Conservation (phyloP, 2,888 invertebrate species). For the Mayetiola destructor region DNA sequence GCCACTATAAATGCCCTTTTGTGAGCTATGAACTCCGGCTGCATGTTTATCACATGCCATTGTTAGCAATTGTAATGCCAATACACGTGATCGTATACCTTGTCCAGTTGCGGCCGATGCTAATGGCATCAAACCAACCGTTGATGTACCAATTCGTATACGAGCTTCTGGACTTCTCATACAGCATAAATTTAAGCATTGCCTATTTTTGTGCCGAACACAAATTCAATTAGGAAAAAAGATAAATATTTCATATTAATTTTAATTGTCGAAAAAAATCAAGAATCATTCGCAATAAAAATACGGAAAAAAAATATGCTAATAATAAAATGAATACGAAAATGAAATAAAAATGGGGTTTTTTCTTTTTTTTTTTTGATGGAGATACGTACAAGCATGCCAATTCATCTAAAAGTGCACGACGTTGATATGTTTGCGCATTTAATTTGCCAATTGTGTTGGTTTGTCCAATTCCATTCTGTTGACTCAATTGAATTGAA, state of each 20-base stretch:
- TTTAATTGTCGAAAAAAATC: not conserved
- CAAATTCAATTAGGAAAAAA: not conserved
- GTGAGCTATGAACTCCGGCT: constrained; percentile 28
- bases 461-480: constrained; percentile 37
- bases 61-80: constrained; percentile 77
- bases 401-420: constrained; percentile 71
- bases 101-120: constrained; percentile 80
- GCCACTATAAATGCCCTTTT: constrained; percentile 45
- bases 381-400: constrained; percentile 52
- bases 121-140: constrained; percentile 68
- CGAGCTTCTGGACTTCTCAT: constrained; percentile 66
- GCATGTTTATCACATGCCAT: constrained; percentile 55
- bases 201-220: constrained; percentile 36
- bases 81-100: constrained; percentile 67
- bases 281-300: not conserved
- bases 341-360: not conserved
- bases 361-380: not conserved
- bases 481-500: constrained; percentile 69
- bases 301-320: not conserved
- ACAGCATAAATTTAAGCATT: constrained; percentile 71
- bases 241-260: not conserved
- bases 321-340: not conserved
- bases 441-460: constrained; percentile 36
- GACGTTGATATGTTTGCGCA: constrained; percentile 52
- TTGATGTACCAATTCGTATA: constrained; percentile 57